Evolutionary conservation across 23 tunicate species (phyloP).

Genomic region (Corella eumyota): DNA sequence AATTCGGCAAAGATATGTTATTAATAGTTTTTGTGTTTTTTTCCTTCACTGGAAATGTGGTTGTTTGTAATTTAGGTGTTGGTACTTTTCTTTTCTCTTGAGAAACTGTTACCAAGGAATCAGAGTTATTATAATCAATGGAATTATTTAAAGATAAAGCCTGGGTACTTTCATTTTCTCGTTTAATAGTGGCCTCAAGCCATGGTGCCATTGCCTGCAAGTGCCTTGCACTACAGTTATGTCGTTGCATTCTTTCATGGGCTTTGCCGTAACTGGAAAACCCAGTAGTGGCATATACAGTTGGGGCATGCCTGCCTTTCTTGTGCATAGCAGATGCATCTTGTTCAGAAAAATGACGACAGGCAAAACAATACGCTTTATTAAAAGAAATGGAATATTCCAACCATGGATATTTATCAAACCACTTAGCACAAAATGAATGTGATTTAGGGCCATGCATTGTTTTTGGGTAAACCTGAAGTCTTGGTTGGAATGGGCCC

Average conservation of each 20-base stretch:
- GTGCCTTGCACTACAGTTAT: conserved; percentile 34
- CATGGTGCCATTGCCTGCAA: conserved; percentile 28
- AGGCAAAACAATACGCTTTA: conserved; percentile 44
- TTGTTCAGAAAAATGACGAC: conserved; percentile 20
- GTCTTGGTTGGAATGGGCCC: conserved; percentile 33
- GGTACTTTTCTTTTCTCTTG: too few species aligned
- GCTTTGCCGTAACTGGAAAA: conserved; percentile 39
- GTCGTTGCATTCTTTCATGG: conserved; percentile 31
- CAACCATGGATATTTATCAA: conserved; percentile 31
- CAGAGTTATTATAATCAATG: background rate
- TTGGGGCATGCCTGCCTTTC: too few species aligned
- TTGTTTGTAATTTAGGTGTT: background rate
- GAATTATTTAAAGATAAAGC: too few species aligned
- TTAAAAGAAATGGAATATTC: conserved; percentile 26
- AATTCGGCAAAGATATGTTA: too few species aligned
- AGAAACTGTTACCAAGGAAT: background rate
- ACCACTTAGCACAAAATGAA: conserved; percentile 48
- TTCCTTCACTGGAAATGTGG: background rate
- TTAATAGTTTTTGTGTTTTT: background rate
- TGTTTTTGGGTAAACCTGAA: conserved; percentile 28
- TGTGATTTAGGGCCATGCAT: conserved; percentile 2
- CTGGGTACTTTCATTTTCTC: conserved; percentile 5
- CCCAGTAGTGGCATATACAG: conserved; percentile 35
- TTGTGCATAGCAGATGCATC: background rate
- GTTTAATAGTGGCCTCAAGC: conserved; percentile 20